A percentile compares a stretch with the other conserved stretches of the same genome.
Evolutionary conservation across 2,888 invertebrate genomes (phyloP).

Genomic region (Synergus gifuensis): DNA sequence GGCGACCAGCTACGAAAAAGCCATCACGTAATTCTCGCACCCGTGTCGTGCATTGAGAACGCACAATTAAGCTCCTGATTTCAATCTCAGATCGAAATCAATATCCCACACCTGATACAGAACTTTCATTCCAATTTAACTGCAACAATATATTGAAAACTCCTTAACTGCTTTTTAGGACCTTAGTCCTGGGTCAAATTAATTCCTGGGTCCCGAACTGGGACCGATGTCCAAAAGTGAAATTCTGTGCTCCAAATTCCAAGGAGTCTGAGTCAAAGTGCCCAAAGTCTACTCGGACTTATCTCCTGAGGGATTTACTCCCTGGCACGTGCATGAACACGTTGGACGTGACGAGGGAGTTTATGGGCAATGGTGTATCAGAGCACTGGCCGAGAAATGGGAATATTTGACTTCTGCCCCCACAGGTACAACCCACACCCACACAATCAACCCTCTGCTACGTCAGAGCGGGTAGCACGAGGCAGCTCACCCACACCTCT

Average conservation of each 20-base stretch:
- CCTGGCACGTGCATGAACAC: slow-evolving; percentile 4
- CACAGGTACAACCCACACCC: slow-evolving; percentile 56
- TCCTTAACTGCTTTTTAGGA: too few relatives aligned
- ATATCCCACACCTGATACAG: background rate
- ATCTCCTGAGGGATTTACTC: background rate
- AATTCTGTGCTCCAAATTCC: background rate
- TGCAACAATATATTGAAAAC: too few relatives aligned
- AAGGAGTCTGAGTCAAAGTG: background rate
- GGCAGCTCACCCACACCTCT: slow-evolving; percentile 18
- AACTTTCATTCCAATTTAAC: too few relatives aligned
- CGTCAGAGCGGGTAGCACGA: slow-evolving; percentile 9
- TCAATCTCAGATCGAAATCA: background rate
- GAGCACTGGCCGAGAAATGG: slow-evolving; percentile 60
- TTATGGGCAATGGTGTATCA: slow-evolving; percentile 55
- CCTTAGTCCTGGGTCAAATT: too few relatives aligned
- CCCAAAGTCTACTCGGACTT: background rate
- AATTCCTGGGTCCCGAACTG: background rate
- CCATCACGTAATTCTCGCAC: background rate
- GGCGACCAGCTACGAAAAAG: background rate
- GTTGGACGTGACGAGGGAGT: slow-evolving; percentile 41
- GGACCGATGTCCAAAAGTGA: background rate
- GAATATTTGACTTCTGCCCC: slow-evolving; percentile 74
- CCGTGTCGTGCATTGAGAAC: background rate
- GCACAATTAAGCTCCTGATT: background rate
- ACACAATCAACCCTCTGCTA: background rate